Evolutionary conservation across 2,113 vertebrate species (phyloP).

Genomic region (Mixornis gularis): DNA sequence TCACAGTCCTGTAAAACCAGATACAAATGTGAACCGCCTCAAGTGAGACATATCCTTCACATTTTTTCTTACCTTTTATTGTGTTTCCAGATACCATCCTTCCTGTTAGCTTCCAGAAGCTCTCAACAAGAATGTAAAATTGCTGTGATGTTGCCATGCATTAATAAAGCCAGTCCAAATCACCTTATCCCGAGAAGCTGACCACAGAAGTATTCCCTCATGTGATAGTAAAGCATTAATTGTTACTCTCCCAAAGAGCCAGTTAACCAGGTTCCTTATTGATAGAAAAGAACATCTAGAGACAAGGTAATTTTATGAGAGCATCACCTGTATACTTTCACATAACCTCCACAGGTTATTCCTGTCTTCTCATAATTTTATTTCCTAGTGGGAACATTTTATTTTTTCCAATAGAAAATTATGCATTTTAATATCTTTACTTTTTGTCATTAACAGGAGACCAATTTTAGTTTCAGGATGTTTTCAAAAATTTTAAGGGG

Average conservation of each 20-base stretch:
- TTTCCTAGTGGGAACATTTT: background rate
- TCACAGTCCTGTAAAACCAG: background rate
- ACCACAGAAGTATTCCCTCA: background rate
- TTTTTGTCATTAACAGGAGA: background rate
- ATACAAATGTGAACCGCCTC: background rate
- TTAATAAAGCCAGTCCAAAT: background rate
- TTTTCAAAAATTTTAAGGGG: background rate
- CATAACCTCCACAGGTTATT: background rate
- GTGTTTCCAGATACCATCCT: background rate
- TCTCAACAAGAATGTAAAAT: background rate
- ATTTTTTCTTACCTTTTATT: background rate
- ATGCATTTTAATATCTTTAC: background rate
- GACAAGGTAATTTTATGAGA: background rate
- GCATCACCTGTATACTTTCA: background rate
- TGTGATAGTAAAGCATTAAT: slow-evolving; percentile 22
- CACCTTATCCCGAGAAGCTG: background rate
- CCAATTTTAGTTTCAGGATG: background rate
- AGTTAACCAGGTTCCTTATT: background rate
- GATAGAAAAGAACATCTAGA: background rate
- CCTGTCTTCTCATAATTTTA: background rate
- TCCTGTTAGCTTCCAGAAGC: background rate
- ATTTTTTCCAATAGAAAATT: background rate
- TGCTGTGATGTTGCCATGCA: background rate
- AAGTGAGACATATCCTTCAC: background rate
- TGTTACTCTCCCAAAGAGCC: background rate